Percentiles rank a stretch among this genome's conserved stretches.
These are phyloP conservation scores for Rallus limicola DNA, from an alignment of 2,113 vertebrate genomes.

Conservation along the genomic window DNA sequence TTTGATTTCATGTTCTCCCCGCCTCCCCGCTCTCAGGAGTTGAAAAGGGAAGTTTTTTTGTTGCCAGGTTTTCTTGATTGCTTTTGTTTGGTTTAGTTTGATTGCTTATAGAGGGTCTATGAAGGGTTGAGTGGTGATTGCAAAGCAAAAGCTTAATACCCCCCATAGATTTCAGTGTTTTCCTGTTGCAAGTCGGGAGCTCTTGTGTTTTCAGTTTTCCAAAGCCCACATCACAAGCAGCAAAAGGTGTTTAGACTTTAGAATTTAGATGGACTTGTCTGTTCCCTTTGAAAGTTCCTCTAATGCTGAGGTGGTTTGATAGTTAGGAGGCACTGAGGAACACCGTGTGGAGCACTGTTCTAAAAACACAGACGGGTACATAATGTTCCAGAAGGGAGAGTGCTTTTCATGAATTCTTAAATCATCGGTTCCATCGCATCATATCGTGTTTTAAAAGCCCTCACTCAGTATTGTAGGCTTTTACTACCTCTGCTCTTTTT, in stretches of 20 bases:
- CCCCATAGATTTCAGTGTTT: not conserved
- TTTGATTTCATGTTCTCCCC: not conserved
- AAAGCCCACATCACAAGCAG: not conserved
- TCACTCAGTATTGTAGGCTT: not conserved
- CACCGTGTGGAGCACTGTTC: not conserved
- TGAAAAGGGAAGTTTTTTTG: not conserved
- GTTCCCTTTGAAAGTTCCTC: not conserved
- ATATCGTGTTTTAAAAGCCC: not conserved
- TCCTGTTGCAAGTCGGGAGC: not conserved
- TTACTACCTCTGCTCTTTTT: not conserved
- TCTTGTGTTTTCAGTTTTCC: not conserved
- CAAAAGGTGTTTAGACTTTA: not conserved
- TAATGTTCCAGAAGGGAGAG: not conserved
- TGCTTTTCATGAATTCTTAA: not conserved
- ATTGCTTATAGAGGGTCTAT: not conserved
- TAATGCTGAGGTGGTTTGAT: not conserved
- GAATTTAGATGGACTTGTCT: not conserved
- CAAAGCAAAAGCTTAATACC: not conserved
- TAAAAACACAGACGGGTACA: rapidly evolving
- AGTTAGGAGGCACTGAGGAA: not conserved
- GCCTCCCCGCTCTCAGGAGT: too few relatives aligned
- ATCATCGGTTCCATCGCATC: not conserved
- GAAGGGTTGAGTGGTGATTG: not conserved
- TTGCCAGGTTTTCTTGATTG: not conserved
- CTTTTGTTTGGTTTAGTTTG: not conserved